Conservation (phyloP, 2,888 invertebrate species). For the Brachylomia viminalis region DNA sequence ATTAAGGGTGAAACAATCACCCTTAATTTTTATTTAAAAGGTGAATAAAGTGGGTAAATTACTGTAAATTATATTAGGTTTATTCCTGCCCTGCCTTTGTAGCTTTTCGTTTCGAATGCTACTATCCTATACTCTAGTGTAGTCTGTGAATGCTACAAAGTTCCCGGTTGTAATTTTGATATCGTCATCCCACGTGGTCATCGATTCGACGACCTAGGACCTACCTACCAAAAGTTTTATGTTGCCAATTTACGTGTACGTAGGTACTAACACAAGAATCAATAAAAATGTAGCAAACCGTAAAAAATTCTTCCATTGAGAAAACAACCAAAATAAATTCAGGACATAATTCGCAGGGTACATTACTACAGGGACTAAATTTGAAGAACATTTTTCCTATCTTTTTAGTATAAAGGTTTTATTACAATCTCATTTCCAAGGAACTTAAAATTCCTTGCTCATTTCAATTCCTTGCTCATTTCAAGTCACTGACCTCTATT, state of each 20-base stretch:
- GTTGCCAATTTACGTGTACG: conserved; percentile 2
- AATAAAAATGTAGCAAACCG: background rate
- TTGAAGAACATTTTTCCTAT: background rate
- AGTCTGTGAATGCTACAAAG: background rate
- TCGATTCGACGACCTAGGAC: no score
- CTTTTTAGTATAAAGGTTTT: background rate
- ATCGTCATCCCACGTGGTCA: conserved; percentile 22
- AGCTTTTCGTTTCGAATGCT: no score
- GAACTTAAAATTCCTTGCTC: no score
- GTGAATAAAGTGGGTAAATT: background rate
- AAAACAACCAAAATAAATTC: no score
- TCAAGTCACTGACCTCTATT: no score
- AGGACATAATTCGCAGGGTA: background rate
- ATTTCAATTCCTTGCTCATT: no score
- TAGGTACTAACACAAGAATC: background rate
- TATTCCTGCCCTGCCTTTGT: background rate
- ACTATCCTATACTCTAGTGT: no score
- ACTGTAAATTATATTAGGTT: background rate
- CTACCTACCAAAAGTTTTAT: background rate
- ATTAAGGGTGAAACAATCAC: no score
- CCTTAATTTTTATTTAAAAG: no score
- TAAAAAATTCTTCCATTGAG: background rate
- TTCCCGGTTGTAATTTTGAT: conserved; percentile 14
- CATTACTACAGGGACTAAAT: background rate
- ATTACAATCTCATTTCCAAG: background rate